Evolutionary conservation across 1,140 invertebrate species (phyloP).

Genomic region (Luehdorfia chinensis): DNA sequence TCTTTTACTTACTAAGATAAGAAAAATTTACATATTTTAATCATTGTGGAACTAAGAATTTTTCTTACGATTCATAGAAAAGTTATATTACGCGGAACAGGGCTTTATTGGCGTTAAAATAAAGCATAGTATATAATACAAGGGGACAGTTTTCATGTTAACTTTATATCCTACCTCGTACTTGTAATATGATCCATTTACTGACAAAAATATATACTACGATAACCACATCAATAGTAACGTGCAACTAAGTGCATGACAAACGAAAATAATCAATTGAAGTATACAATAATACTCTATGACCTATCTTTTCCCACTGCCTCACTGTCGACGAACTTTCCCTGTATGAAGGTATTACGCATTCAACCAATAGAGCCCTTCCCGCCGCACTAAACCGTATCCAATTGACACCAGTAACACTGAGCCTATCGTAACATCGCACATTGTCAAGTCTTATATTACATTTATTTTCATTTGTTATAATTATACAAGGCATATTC

Average conservation of each 20-base stretch:
- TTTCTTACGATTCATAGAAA: slow-evolving; percentile 67
- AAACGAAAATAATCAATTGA: not conserved
- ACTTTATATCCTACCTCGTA: no score
- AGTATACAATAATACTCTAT: not conserved
- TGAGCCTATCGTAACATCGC: slow-evolving; percentile 54
- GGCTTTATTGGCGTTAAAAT: slow-evolving; percentile 41
- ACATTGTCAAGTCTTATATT: slow-evolving; percentile 72
- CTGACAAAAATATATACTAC: slow-evolving; percentile 8
- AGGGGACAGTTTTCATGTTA: no score
- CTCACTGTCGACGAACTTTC: not conserved
- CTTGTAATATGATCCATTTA: not conserved
- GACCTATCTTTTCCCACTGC: not conserved
- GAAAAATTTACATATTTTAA: slow-evolving; percentile 72
- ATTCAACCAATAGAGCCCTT: slow-evolving; percentile 11
- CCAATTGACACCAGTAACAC: slow-evolving; percentile 62
- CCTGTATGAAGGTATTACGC: not conserved
- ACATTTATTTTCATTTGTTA: slow-evolving; percentile 68
- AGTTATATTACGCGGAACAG: slow-evolving; percentile 41
- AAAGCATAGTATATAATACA: slow-evolving; percentile 2
- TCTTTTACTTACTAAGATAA: slow-evolving; percentile 77
- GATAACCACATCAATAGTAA: not conserved
- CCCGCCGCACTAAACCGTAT: slow-evolving; percentile 28
- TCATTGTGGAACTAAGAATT: slow-evolving; percentile 71
- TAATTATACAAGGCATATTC: slow-evolving; percentile 74
- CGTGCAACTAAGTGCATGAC: not conserved